Evolutionary conservation across 2,888 invertebrate species (phyloP), one percentile per base, ranked within the genome.

Genomic region (Phengaris arion): DNA sequence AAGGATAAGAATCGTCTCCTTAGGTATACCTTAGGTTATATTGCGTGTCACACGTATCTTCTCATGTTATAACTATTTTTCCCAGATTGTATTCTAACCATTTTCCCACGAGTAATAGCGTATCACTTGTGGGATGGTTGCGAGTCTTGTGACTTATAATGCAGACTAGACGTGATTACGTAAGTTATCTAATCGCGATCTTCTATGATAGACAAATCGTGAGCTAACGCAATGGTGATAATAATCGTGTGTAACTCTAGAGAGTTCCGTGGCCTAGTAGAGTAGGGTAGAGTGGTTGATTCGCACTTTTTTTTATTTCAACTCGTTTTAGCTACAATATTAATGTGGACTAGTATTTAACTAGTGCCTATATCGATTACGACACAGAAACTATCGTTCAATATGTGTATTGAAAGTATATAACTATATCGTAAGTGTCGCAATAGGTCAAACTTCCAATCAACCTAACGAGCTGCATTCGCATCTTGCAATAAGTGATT

Each of bases 371-470:
- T 35, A 35, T 35, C 35, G 6, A 48, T 48, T 7, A 48, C 48
- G 48, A 6, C 48, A 48, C 48, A 48, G 6, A 48, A 48, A 3
- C 8, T 7, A 57, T 15, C 15, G 57, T 15, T 9, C 15, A 7
- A 15, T 15, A 7, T 59, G 22, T 59, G 10, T 22, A 22, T 9
- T 48, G 48, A 48, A 48, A 48, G 48, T 48, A 48, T 2, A 7
- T 48, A 48, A 48, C 48, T 48, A 6, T 48, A 48, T 48, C 48
- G 59, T 15, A 7, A 15, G 22, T 10, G 6, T 10, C 15, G 59
- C 59, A 59, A 59, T 59, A 59, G 59, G 59, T 59, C 59, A 59
- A 22, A 59, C 59, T 22, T 59, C 22, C 59, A 59, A 59, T 59
- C 59, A 59, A 59, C 59, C 22, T 59, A 59, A 59, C 59, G 59